Conservation (phyloP, 2,797 vertebrate genomes). For the Caiman crocodilus region DNA sequence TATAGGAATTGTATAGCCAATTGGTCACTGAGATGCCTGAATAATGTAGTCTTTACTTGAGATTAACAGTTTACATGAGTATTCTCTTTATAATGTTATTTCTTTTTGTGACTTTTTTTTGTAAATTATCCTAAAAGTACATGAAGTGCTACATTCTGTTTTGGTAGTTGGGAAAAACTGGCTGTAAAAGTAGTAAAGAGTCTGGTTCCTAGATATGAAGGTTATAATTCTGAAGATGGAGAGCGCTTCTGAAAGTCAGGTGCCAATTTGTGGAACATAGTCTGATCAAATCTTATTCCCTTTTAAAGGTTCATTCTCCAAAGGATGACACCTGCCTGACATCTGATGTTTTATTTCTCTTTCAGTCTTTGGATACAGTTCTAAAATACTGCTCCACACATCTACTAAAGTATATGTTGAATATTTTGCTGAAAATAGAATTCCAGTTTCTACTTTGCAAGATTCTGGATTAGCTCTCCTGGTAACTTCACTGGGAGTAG, state of each 20-base stretch:
- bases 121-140: neutral
- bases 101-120: neutral
- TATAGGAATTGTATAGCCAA: neutral
- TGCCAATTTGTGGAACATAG: neutral
- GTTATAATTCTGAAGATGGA: neutral
- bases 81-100: neutral
- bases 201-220: neutral
- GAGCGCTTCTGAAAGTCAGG: constrained; percentile 1
- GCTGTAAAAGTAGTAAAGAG: neutral
- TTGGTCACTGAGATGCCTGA: neutral
- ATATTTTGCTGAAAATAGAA: fast-evolving
- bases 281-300: neutral
- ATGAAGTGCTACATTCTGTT: neutral
- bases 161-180: neutral
- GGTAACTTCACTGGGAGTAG: neutral
- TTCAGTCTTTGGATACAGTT: neutral
- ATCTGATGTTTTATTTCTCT: neutral
- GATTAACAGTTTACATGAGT: neutral
- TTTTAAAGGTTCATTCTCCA: neutral
- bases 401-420: neutral
- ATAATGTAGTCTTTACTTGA: neutral
- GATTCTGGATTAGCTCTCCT: neutral
- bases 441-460: neutral
- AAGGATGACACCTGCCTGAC: neutral
- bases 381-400: neutral